These are phyloP conservation scores for Odobenus rosmarus DNA, from an alignment of 2,113 vertebrate species.

Conservation along the genomic window DNA sequence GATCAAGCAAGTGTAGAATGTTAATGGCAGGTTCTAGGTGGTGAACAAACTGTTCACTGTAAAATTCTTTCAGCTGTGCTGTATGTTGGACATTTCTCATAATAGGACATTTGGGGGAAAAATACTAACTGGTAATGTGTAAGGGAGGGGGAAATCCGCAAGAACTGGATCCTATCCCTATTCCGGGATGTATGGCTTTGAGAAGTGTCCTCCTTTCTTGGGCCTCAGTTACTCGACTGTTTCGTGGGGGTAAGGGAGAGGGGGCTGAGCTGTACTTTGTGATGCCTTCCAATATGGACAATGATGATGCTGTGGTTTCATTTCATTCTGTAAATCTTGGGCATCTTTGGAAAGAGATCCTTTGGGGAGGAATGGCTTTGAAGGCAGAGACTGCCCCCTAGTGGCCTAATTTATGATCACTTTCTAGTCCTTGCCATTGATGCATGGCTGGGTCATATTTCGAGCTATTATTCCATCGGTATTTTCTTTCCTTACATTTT, in stretches of 20 bases:
- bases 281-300: neutral
- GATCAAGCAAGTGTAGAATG: neutral
- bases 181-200: neutral
- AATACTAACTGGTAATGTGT: neutral
- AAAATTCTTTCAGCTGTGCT: neutral
- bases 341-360: neutral
- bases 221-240: neutral
- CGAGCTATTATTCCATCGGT: too few species aligned
- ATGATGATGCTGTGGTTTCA: rapidly evolving
- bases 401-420: neutral
- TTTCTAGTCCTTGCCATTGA: neutral
- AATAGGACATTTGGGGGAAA: neutral
- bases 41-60: neutral
- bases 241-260: rapidly evolving
- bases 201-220: neutral
- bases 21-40: neutral
- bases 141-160: rapidly evolving
- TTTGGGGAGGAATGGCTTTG: neutral
- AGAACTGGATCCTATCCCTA: neutral
- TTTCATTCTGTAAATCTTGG: neutral
- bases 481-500: neutral
- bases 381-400: conserved; percentile 46
- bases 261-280: neutral
- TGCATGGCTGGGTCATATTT: neutral
- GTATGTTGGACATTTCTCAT: neutral